Conservation (phyloP, 1,140 invertebrate species). For the Argopecten irradians region DNA sequence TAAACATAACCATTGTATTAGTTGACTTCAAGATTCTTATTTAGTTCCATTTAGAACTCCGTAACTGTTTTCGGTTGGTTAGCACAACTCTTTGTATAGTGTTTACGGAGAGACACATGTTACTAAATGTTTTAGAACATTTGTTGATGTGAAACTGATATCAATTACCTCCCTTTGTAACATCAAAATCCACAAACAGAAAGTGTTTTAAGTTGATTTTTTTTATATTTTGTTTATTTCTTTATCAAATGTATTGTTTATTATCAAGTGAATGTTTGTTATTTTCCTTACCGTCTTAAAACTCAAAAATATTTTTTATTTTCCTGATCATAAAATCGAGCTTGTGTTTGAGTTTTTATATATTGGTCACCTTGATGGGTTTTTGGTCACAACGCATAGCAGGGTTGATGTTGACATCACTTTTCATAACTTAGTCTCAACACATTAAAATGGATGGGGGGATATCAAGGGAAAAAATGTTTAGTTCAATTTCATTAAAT, state of each 20-base stretch:
- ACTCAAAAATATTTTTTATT: neutral
- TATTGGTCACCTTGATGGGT: neutral
- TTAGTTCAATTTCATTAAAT: no score
- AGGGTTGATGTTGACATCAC: neutral
- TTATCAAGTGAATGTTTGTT: neutral
- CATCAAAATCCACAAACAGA: neutral
- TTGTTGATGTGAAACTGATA: neutral
- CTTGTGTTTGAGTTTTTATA: slow-evolving; percentile 2
- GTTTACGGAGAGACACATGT: no score
- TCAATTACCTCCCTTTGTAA: neutral
- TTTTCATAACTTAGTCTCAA: neutral
- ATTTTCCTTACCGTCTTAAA: neutral
- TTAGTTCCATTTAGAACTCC: no score
- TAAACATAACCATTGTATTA: no score
- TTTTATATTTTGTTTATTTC: neutral
- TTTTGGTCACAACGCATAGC: neutral
- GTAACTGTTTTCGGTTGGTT: no score
- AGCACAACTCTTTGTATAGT: no score
- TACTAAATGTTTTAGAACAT: neutral
- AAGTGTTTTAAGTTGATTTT: slow-evolving; percentile 9
- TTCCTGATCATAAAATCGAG: slow-evolving; percentile 7
- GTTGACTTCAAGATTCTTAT: no score
- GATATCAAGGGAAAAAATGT: neutral
- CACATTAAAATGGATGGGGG: neutral
- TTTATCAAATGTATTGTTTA: slow-evolving; percentile 7